Evolutionary conservation across 2,888 invertebrate genomes (phyloP), one percentile per base, ranked within the genome.

Genomic region (Cantharis flavilabris): DNA sequence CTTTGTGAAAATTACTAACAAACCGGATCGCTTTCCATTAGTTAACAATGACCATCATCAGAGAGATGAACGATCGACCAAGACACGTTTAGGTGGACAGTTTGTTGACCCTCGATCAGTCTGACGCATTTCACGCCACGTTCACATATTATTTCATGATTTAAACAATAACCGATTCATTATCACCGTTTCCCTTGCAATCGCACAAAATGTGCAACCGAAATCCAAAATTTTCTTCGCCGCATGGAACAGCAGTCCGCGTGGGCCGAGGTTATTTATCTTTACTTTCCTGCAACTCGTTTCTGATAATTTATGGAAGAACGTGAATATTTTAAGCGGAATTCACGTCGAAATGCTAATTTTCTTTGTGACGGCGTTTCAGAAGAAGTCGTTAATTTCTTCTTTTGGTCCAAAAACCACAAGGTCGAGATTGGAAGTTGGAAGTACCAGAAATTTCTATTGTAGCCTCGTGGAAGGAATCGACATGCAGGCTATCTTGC

Each of bases 61-160:
- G 76, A 20, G 72, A 74, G 69, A 71, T 79, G 14, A 72, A 79
- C 28, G 76, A 70, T 76, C 14, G 70, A 71, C 11, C 33, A 70
- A 28, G 69, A 33, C 72, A 70, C 71, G 69, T 75, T 62, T 30
- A 72, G 62, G 75, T 69, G 69, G 18, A 72, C 69, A 76, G 78
- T 78, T 78, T 78, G 75, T 78, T 78, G 78, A 78, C 78, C 78
- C 73, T 77, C 75, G 75, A 72, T 72, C 76, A 76, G 63, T 71
- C 71, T 76, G 76, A 71, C 76, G 75, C 67, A 30, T 67, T 74
- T 69, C 69, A 71, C 75, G 76, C 76, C 76, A 76, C 72, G 76
- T 76, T 71, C 49, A 76, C 70, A 72, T 71, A 72, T 16, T 16
- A 16, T 72, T 71, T 20, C 69, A 70, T 62, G 18, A 16, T 65